These are phyloP conservation scores for Alectoris magna DNA, from an alignment of 2,797 vertebrate species.

Conservation along the genomic window DNA sequence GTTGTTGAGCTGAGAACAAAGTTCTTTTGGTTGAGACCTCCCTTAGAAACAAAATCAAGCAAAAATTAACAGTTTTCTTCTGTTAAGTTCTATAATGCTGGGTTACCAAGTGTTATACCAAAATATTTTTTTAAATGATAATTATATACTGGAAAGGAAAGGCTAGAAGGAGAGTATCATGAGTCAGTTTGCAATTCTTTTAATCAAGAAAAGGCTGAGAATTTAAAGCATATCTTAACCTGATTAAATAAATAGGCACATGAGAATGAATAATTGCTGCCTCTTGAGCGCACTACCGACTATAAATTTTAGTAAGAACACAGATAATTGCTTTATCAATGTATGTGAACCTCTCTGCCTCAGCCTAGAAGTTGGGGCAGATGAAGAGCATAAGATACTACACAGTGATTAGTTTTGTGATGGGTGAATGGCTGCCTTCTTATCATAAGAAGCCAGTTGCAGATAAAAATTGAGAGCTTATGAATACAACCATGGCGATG, in stretches of 20 bases:
- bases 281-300: conserved; percentile 6
- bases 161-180: background rate
- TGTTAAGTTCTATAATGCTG: background rate
- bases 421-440: background rate
- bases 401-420: background rate
- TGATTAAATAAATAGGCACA: conserved; percentile 52
- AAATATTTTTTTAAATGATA: background rate
- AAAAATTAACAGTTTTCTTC: background rate
- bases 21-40: background rate
- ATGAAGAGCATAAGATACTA: background rate
- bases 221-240: conserved; percentile 46
- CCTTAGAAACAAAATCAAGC: background rate
- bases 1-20: background rate
- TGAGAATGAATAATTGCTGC: conserved; percentile 51
- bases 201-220: conserved; percentile 47
- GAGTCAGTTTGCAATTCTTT: background rate
- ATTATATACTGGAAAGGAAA: background rate
- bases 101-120: background rate
- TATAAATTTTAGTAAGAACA: conserved; percentile 47
- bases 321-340: conserved; percentile 51
- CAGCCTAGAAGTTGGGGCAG: background rate
- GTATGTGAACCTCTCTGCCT: conserved; percentile 13
- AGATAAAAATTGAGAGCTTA: background rate
- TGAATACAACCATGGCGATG: background rate
- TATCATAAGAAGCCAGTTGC: background rate